These are phyloP conservation scores for Ptilorrhoa leucosticta DNA, from an alignment of 2,113 vertebrate species.

Conservation along the genomic window DNA sequence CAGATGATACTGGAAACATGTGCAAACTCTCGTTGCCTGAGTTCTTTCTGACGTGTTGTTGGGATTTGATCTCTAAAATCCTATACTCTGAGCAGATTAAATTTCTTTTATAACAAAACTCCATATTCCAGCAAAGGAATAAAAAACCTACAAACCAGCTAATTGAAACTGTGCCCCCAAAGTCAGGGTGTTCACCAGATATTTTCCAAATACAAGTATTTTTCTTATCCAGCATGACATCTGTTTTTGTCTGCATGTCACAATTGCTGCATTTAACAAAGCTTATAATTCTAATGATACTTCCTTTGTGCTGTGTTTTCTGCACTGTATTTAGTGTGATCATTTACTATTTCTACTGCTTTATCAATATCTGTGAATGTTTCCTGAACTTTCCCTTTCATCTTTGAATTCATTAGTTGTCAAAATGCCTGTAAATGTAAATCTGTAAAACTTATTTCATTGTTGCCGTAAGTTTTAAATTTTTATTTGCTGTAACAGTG, in stretches of 20 bases:
- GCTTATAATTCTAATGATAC: not conserved
- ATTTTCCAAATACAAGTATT: not conserved
- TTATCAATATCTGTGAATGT: not conserved
- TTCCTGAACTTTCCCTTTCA: slow-evolving; percentile 20
- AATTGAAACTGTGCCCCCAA: not conserved
- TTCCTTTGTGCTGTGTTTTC: not conserved
- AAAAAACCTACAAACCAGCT: not conserved
- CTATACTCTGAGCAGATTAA: not conserved
- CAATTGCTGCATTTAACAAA: not conserved
- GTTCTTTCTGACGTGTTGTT: not conserved
- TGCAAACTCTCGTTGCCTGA: not conserved
- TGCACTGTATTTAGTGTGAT: slow-evolving; percentile 10
- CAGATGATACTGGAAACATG: not conserved
- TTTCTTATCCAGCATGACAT: not conserved
- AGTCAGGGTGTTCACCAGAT: not conserved
- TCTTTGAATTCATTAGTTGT: not conserved
- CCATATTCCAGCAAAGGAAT: not conserved
- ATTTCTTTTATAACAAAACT: not conserved
- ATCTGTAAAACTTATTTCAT: not conserved
- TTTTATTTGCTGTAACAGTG: not conserved
- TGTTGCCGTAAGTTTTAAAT: not conserved
- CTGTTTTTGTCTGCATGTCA: not conserved
- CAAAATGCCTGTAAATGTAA: not conserved
- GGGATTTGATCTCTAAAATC: not conserved
- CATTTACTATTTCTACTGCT: slow-evolving; percentile 1